Evolutionary conservation across 2,113 vertebrate species (phyloP).

Genomic region (Ailurus styani): DNA sequence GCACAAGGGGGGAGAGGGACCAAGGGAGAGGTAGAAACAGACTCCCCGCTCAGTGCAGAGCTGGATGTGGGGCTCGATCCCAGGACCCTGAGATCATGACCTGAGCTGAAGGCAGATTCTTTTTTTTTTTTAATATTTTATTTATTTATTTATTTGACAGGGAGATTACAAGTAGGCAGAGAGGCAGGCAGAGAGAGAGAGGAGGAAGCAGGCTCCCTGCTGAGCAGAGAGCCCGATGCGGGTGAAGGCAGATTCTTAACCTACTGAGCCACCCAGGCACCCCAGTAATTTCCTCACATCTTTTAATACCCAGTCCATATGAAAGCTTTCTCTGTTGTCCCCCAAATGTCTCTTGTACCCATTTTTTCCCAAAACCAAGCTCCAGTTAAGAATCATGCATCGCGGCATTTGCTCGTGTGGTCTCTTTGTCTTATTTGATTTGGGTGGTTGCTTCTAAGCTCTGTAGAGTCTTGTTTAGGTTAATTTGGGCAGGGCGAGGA

Average conservation of each 20-base stretch:
- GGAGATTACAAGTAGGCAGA: too few species aligned
- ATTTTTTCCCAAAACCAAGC: not conserved
- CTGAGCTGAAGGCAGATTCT: not conserved
- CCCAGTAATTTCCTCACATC: not conserved
- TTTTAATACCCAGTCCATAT: not conserved
- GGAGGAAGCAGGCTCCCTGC: too few species aligned
- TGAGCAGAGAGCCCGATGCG: too few species aligned
- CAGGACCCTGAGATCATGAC: not conserved
- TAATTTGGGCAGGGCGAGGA: not conserved
- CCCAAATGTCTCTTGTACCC: not conserved
- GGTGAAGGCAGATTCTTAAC: not conserved
- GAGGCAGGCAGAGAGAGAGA: too few species aligned
- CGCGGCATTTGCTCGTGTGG: not conserved
- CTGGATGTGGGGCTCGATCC: accelerated
- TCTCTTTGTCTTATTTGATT: not conserved
- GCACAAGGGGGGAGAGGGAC: not conserved
- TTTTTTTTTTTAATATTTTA: too few species aligned
- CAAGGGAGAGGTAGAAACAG: not conserved
- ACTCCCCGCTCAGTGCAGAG: not conserved
- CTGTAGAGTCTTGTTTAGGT: not conserved
- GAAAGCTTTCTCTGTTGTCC: not conserved
- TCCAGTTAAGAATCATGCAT: not conserved
- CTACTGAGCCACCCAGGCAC: not conserved
- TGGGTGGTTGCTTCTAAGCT: not conserved
- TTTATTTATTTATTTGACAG: too few species aligned